A percentile compares a stretch with the other conserved stretches of the same genome.
Evolutionary conservation across 37 sponge, comb jelly and placozoan species (phyloP).

Genomic region (Agelas oroides): DNA sequence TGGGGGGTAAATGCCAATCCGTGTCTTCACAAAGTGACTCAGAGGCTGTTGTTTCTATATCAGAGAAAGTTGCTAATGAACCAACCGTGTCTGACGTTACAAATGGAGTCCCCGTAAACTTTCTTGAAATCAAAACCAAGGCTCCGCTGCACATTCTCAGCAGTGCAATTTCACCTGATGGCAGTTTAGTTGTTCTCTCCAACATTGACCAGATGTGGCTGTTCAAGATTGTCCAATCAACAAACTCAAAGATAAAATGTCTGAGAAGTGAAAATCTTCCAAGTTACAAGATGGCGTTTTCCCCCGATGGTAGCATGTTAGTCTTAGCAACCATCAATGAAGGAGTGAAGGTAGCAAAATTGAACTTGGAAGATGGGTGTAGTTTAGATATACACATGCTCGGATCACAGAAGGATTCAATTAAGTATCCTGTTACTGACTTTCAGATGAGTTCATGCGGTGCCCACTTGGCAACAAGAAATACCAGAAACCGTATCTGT

Average conservation of each 20-base stretch:
- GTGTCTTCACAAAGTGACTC: not conserved
- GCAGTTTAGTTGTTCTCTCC: slow-evolving; percentile 48
- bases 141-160: slow-evolving; percentile 39
- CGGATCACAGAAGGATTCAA: not conserved
- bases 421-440: not conserved
- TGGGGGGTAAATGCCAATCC: too few relatives aligned
- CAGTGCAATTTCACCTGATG: slow-evolving; percentile 61
- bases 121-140: slow-evolving; percentile 52
- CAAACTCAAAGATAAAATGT: not conserved
- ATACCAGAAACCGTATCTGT: not conserved
- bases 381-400: not conserved
- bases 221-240: slow-evolving; percentile 16
- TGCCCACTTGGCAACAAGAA: slow-evolving; percentile 1
- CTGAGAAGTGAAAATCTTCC: not conserved
- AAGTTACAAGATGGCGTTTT: slow-evolving; percentile 37
- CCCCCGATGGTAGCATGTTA: slow-evolving; percentile 7
- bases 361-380: not conserved
- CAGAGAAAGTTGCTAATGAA: too few relatives aligned
- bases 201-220: slow-evolving; percentile 57
- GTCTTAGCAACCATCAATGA: slow-evolving; percentile 21
- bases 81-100: too few relatives aligned
- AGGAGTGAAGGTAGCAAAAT: not conserved
- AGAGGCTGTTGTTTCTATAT: too few relatives aligned
- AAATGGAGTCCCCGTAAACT: slow-evolving; percentile 24
- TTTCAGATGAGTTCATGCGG: slow-evolving; percentile 37